Evolutionary conservation across 2,113 vertebrate species (phyloP).

Genomic region (Naja naja): DNA sequence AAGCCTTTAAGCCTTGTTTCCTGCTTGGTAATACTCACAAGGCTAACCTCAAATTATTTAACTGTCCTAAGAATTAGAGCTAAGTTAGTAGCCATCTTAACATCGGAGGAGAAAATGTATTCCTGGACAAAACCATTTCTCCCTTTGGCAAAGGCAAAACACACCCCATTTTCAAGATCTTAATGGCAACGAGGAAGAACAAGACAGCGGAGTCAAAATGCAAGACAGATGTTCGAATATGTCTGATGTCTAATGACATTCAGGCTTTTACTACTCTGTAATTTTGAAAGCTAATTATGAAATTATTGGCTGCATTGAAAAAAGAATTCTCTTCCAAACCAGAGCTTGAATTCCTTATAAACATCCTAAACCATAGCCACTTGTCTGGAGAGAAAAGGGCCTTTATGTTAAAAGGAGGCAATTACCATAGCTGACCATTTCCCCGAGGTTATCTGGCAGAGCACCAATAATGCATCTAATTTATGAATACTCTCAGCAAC

Average conservation of each 20-base stretch:
- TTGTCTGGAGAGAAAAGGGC: slow-evolving; percentile 39
- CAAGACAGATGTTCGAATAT: slow-evolving; percentile 49
- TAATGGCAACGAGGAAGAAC: slow-evolving; percentile 28
- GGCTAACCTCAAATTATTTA: neutral
- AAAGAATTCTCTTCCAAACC: slow-evolving; percentile 53
- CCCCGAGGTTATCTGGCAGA: neutral
- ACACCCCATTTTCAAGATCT: slow-evolving; percentile 4
- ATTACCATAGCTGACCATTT: slow-evolving; percentile 22
- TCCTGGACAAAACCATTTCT: neutral
- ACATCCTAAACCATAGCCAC: slow-evolving; percentile 27
- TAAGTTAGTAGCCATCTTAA: slow-evolving; percentile 27
- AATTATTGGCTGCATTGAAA: slow-evolving; percentile 51
- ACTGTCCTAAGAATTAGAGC: neutral
- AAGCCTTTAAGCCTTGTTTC: neutral
- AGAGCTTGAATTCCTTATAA: slow-evolving; percentile 42
- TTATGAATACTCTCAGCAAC: slow-evolving; percentile 42
- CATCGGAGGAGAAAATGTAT: neutral
- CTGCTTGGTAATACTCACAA: neutral
- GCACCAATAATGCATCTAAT: neutral
- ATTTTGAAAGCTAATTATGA: slow-evolving; percentile 68
- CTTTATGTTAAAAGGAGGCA: neutral
- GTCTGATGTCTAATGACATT: slow-evolving; percentile 49
- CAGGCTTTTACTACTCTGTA: slow-evolving; percentile 54
- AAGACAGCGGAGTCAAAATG: slow-evolving; percentile 42
- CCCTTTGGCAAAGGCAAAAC: slow-evolving; percentile 33